These are phyloP conservation scores for Myiozetetes cayanensis DNA, from an alignment of 2,113 vertebrate genomes.

Conservation along the genomic window DNA sequence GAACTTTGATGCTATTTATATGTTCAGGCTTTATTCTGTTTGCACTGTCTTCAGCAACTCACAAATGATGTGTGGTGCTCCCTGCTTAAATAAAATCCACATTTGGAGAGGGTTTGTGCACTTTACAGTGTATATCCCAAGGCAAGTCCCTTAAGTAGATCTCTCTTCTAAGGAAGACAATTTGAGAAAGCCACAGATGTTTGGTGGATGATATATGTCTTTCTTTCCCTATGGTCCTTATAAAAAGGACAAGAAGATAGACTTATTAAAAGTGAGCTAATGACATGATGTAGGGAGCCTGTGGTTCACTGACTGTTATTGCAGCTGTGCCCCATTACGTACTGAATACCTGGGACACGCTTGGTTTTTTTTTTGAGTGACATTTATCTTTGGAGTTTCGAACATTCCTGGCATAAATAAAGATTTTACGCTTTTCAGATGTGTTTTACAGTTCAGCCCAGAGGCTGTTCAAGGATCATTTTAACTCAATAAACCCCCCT, in stretches of 20 bases:
- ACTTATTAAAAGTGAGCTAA: constrained; percentile 77
- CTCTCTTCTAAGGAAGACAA: constrained; percentile 43
- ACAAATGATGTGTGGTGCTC: constrained; percentile 14
- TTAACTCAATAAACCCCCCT: constrained; percentile 63
- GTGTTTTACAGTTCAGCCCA: constrained; percentile 72
- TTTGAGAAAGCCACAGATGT: constrained; percentile 74
- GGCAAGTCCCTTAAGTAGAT: constrained; percentile 63
- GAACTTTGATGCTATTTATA: neutral
- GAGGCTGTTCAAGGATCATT: constrained; percentile 61
- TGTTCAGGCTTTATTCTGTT: neutral
- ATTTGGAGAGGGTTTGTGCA: constrained; percentile 47
- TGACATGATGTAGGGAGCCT: constrained; percentile 75
- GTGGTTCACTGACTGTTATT: constrained; percentile 74
- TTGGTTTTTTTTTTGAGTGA: constrained; percentile 70
- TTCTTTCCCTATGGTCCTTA: constrained; percentile 74
- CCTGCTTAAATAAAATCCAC: constrained; percentile 53
- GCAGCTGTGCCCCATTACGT: constrained; percentile 77
- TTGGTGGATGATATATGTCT: constrained; percentile 74
- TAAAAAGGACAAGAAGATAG: constrained; percentile 72
- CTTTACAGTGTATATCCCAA: constrained; percentile 29
- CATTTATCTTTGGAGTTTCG: constrained; percentile 79
- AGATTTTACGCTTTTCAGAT: constrained; percentile 76
- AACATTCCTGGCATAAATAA: constrained; percentile 78
- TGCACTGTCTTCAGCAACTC: neutral
- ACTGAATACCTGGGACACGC: constrained; percentile 75